Evolutionary conservation across 2,888 invertebrate species (phyloP), one percentile per base, ranked within the genome.

Genomic region (Leucophenga montana): DNA sequence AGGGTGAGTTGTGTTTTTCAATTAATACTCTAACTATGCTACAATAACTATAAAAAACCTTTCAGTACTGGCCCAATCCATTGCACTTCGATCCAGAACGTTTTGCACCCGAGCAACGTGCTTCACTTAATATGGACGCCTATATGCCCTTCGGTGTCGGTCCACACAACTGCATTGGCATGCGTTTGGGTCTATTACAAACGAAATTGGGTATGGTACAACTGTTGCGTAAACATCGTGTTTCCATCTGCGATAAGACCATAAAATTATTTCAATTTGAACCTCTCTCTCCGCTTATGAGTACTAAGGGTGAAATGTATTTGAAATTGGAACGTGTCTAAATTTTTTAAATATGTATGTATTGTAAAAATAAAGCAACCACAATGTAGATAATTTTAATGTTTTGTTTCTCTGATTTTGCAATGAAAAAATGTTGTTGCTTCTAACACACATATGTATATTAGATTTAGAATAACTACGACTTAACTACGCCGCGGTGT

Each of bases 101-200:
- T 8, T 85, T 85, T 68, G 71, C 77, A 46, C 33, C 75, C 0
- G 77, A 79, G 31, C 80, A 83, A 46, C 79, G 77, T 53, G 48
- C 68, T 0, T 72, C 76, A 0, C 72, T 79, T 14, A 66, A 68
- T 13, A 75, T 77, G 27, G 74, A 73, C 27, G 75, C 78, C 0
- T 77, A 79, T 31, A 68, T 84, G 73, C 82, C 83, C 5, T 84
- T 85, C 59, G 85, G 84, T 1, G 69, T 66, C 14, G 85, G 85
- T 0, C 80, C 82, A 0, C 82, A 79, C 22, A 82, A 77, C 62
- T 85, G 85, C 56, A 81, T 85, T 66, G 85, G 85, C 2, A 80
- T 82, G 70, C 79, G 85, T 53, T 78, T 86, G 50, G 85, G 78
- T 5, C 9, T 82, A 4, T 56, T 85, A 5, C 82, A 84, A 68